Conservation (phyloP, 2,113 vertebrate genomes). For the Oryctolagus cuniculus region mOryCun1.1 NC_091443.1:29129501-29130000, state of each 20-base stretch:
- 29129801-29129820: neutral
- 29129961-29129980: no score
- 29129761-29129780: neutral
- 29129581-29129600: slow-evolving; percentile 41
- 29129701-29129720: neutral
- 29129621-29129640: slow-evolving; percentile 33
- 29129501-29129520: neutral
- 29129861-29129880: neutral
- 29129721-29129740: neutral
- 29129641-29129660: slow-evolving; percentile 13
- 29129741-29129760: neutral
- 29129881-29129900: neutral
- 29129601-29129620: neutral
- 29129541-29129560: slow-evolving; percentile 2
- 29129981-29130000: no score
- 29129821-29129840: neutral
- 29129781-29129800: neutral
- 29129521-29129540: neutral
- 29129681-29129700: neutral
- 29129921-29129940: neutral
- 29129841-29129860: neutral
- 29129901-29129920: neutral
- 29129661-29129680: neutral
- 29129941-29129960: neutral
- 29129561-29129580: slow-evolving; percentile 26